Conservation (phyloP, 2,797 vertebrate genomes). For the Catostomus latipinnis region DNA sequence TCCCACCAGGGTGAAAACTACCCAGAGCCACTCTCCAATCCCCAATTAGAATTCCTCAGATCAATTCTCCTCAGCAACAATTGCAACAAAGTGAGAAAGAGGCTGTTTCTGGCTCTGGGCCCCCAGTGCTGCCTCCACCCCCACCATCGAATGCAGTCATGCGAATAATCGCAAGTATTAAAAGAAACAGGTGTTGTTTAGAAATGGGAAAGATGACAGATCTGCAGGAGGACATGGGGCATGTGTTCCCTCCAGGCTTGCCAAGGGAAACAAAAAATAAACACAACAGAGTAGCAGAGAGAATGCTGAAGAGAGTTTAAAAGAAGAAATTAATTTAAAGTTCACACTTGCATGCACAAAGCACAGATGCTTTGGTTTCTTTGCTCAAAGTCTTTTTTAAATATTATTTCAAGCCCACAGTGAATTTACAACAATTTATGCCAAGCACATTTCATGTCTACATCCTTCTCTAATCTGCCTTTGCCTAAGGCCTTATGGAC, state of each 20-base stretch:
- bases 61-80: conserved; percentile 65
- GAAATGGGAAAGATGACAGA: conserved; percentile 40
- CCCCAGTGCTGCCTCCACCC: conserved; percentile 9
- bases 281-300: conserved; percentile 25
- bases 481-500: conserved; percentile 22
- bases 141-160: conserved; percentile 40
- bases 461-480: conserved; percentile 15
- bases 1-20: conserved; percentile 65
- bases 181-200: conserved; percentile 51
- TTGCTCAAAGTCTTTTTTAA: conserved; percentile 1
- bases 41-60: conserved; percentile 77
- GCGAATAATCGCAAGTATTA: conserved; percentile 29
- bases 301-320: neutral
- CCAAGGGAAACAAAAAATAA: conserved; percentile 25
- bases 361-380: conserved; percentile 28
- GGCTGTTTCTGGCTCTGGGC: conserved; percentile 42
- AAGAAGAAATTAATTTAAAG: neutral
- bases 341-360: conserved; percentile 22
- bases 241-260: conserved; percentile 7
- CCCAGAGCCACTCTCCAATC: conserved; percentile 70
- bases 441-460: neutral
- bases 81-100: conserved; percentile 10
- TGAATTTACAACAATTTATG: conserved; percentile 30
- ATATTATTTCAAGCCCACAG: conserved; percentile 8
- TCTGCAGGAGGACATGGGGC: conserved; percentile 25